These are phyloP conservation scores for Oscheius onirici DNA, from an alignment of 2,888 invertebrate genomes.

Conservation along the genomic window DNA sequence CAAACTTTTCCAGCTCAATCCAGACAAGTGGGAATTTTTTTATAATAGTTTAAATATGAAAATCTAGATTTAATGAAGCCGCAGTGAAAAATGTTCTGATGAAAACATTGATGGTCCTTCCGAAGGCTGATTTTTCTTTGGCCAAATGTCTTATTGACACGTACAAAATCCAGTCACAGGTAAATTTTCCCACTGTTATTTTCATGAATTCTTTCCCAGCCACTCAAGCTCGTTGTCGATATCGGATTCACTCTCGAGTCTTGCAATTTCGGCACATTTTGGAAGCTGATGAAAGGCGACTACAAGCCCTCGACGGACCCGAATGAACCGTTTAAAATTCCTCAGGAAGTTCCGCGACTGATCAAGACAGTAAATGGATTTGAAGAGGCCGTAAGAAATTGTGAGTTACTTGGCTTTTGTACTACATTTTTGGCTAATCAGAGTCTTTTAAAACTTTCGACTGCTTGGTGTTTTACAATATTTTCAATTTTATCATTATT, in stretches of 20 bases:
- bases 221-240: slow-evolving; percentile 74
- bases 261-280: slow-evolving; percentile 69
- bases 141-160: slow-evolving; percentile 94
- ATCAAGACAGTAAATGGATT: slow-evolving; percentile 65
- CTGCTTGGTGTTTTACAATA: too few relatives aligned
- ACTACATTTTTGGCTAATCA: too few relatives aligned
- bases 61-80: slow-evolving; percentile 63
- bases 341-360: slow-evolving; percentile 55
- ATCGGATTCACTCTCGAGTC: slow-evolving; percentile 66
- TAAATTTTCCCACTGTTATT: slow-evolving; percentile 72
- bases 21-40: slow-evolving; percentile 76
- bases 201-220: slow-evolving; percentile 36
- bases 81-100: slow-evolving; percentile 88
- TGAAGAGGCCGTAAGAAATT: slow-evolving; percentile 67
- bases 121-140: slow-evolving; percentile 95
- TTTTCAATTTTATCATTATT: slow-evolving; percentile 21
- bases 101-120: slow-evolving; percentile 94
- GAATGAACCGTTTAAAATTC: slow-evolving; percentile 69
- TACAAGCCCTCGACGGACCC: slow-evolving; percentile 57
- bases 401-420: slow-evolving; percentile 47
- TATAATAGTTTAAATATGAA: neutral
- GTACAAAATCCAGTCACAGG: slow-evolving; percentile 80
- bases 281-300: slow-evolving; percentile 64
- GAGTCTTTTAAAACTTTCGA: too few relatives aligned
- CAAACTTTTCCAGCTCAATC: slow-evolving; percentile 94